These are phyloP conservation scores for Hirtodrosophila alboralis DNA, from an alignment of 2,888 invertebrate species.

Conservation along the genomic window DNA sequence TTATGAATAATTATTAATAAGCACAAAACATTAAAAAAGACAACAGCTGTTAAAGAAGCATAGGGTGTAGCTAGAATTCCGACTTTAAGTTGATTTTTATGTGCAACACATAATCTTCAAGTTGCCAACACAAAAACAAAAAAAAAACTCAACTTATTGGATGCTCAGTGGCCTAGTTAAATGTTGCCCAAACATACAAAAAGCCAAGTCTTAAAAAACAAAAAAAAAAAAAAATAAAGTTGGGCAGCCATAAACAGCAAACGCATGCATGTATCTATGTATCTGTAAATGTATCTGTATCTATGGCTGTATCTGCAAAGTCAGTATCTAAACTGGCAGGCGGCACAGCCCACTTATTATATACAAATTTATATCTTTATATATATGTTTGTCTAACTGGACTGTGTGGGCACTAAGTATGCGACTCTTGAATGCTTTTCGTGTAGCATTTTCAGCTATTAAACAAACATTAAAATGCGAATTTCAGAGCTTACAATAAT, in stretches of 20 bases:
- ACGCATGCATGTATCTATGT: conserved; percentile 39
- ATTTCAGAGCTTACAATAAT: conserved; percentile 30
- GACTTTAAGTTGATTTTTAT: conserved; percentile 12
- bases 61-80: too few relatives aligned
- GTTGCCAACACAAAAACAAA: conserved; percentile 34
- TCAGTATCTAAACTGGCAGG: conserved; percentile 10
- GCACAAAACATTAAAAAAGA: too few relatives aligned
- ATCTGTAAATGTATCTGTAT: conserved; percentile 35
- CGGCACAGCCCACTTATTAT: conserved; percentile 40
- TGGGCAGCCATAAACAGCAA: conserved; percentile 62
- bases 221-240: too few relatives aligned
- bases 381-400: conserved; percentile 22
- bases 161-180: conserved; percentile 75
- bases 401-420: conserved; percentile 73
- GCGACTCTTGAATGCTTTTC: conserved; percentile 53
- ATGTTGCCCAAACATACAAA: conserved; percentile 54
- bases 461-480: conserved; percentile 65
- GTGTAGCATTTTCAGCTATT: conserved; percentile 44
- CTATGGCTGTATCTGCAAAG: conserved; percentile 41
- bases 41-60: too few relatives aligned
- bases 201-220: conserved; percentile 49
- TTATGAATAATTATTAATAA: too few relatives aligned
- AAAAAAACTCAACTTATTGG: conserved; percentile 49
- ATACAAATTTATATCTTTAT: conserved; percentile 5
- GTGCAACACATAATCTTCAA: conserved; percentile 52